These are phyloP conservation scores for Dinothrombium tinctorium DNA, from an alignment of 1,140 invertebrate species.

Conservation along the genomic window DNA sequence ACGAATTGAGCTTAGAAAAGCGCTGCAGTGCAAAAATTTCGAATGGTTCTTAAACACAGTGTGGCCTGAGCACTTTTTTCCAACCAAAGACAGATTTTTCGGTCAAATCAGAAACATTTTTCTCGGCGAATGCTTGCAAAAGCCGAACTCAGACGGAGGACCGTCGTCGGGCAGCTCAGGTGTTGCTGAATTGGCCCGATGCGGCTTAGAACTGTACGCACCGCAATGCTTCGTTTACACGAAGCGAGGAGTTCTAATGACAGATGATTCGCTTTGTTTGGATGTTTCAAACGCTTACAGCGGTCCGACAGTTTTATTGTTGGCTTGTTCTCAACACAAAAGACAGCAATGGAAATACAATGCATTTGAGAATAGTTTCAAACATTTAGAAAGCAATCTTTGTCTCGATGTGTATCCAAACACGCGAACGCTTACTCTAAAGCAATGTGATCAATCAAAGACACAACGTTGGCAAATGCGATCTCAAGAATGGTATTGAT, in stretches of 20 bases:
- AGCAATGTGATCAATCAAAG: background rate
- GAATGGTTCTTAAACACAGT: slow-evolving; percentile 87
- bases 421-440: slow-evolving; percentile 1
- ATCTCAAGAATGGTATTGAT: slow-evolving; percentile 3
- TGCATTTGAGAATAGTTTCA: slow-evolving; percentile 18
- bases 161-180: slow-evolving; percentile 31
- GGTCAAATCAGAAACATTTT: slow-evolving; percentile 32
- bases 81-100: slow-evolving; percentile 51
- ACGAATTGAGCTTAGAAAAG: slow-evolving; percentile 43
- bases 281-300: slow-evolving; percentile 30
- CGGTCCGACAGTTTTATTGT: slow-evolving; percentile 30
- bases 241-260: slow-evolving; percentile 37
- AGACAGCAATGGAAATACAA: slow-evolving; percentile 39
- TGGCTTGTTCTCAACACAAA: slow-evolving; percentile 33
- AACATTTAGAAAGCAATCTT: slow-evolving; percentile 26
- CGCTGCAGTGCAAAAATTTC: slow-evolving; percentile 63
- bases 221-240: slow-evolving; percentile 47
- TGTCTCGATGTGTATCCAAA: slow-evolving; percentile 24
- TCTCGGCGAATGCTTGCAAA: slow-evolving; percentile 32
- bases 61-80: slow-evolving; percentile 61
- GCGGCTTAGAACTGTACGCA: slow-evolving; percentile 22
- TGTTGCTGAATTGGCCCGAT: slow-evolving; percentile 29
- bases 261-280: slow-evolving; percentile 43
- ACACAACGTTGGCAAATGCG: slow-evolving; percentile 5
- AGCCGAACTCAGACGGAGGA: slow-evolving; percentile 29